A percentile compares a stretch with the other conserved stretches of the same genome.
Evolutionary conservation across 1,140 invertebrate genomes (phyloP).

Genomic region (Bathynomus jamesi): DNA sequence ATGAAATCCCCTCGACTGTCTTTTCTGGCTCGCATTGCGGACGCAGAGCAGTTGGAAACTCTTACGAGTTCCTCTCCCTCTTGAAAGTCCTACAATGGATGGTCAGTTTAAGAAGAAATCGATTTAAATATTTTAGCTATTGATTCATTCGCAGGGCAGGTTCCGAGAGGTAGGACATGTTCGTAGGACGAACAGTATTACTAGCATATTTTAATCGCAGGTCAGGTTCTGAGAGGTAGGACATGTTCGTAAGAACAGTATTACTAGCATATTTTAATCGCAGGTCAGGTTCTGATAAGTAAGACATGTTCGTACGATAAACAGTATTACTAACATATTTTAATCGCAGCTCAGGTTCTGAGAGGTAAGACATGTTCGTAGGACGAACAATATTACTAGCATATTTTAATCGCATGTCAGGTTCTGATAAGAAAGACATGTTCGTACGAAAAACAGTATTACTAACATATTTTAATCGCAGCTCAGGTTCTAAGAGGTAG

Average conservation of each 20-base stretch:
- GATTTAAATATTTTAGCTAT: neutral
- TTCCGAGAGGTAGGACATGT: too few relatives aligned
- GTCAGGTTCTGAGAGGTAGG: neutral
- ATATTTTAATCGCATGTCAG: neutral
- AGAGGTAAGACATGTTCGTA: neutral
- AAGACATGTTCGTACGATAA: neutral
- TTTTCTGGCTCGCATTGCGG: constrained; percentile 3
- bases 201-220: neutral
- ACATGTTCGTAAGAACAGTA: neutral
- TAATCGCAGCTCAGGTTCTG: neutral
- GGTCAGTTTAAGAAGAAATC: neutral
- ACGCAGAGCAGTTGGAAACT: constrained; percentile 2
- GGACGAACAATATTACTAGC: neutral
- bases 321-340: neutral
- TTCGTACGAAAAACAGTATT: neutral
- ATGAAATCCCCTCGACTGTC: constrained; percentile 12
- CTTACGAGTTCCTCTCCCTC: constrained; percentile 11
- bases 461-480: too few relatives aligned
- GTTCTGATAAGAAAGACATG: neutral
- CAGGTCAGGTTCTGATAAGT: neutral
- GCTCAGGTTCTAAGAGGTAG: neutral
- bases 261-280: neutral
- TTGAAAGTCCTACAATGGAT: constrained; percentile 1
- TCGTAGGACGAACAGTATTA: too few relatives aligned
- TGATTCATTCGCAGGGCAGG: neutral